Base-by-base conservation (phyloP, 92 coral and sea anemone genomes). In the Epizoanthus fatuus region DNA sequence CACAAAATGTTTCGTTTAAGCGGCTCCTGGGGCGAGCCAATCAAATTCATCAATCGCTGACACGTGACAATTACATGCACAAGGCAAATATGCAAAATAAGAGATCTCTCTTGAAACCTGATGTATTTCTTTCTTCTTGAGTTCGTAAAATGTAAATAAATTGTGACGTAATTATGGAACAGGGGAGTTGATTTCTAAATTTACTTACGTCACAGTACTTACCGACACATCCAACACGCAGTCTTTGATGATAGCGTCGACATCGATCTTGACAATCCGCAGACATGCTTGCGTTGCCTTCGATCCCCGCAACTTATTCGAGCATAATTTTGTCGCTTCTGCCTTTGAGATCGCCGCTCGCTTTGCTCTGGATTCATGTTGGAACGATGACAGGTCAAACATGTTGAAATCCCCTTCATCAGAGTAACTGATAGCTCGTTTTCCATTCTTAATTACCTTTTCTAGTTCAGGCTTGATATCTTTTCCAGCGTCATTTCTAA, bases 381-480 rank as follows among this genome's bases (percentile, higher is more conserved):
- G 12, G 0, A 8, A 49, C 53, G 53, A 49, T 60, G 66, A 60
- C 35, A 25, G 22, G 22, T 60, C 66, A 15, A 60, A 60, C 66
- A 60, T 60, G 66, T 59, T 59, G 64, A 59, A 59, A 7, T 60
- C 66, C 15, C 22, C 66, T 25, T 60, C 66, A 4, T 60, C 66
- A 15, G 66, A 17, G 66, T 60, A 60, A 17, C 32, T 6, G n/a
- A 60, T 60, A 9, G 66, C 22, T 60, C 66, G 22, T 17, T 60
- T 60, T 60, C 35, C 53, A 49, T 0, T 49, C 2, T 49, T 60
- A 6, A 10, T 1, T 60, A 17, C 25, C 12, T 17, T 60, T 60
- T 60, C 66, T 25, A 60, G 13, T 17, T 60, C 66, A 3, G 22
- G 22, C 15, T 60, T 60, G 66, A 60, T 60, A 4, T 60, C 66